phyloP scores from a whole-genome alignment of 2,888 invertebrate species.

The Melanophora roralis region DNA sequence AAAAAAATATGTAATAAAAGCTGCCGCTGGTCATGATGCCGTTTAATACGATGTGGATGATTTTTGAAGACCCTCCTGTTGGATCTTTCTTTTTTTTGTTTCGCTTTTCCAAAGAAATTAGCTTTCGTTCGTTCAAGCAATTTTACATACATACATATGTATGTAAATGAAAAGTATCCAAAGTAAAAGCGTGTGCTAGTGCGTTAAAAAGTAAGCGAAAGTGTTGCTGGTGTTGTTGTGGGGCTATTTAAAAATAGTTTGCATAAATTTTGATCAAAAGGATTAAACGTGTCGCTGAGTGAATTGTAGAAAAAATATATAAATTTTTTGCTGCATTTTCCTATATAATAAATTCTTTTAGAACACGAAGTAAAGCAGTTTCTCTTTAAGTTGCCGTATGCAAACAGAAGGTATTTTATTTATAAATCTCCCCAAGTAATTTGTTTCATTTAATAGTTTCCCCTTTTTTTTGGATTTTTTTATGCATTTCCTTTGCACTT shows the following conservation, averaged over 20 bases:
- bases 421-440: slow-evolving; percentile 33
- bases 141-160: too few species aligned
- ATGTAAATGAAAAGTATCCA: not conserved
- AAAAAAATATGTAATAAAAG: slow-evolving; percentile 10
- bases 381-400: slow-evolving; percentile 34
- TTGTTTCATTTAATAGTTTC: slow-evolving; percentile 29
- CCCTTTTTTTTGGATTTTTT: not conserved
- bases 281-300: slow-evolving; percentile 59
- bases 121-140: slow-evolving; percentile 49
- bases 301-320: slow-evolving; percentile 7
- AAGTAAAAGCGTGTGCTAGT: not conserved
- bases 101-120: slow-evolving; percentile 44
- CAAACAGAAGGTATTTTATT: slow-evolving; percentile 57
- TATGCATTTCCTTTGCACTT: slow-evolving; percentile 51
- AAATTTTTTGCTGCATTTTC: too few species aligned
- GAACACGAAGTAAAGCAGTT: too few species aligned
- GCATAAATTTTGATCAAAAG: slow-evolving; percentile 56
- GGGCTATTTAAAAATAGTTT: slow-evolving; percentile 56
- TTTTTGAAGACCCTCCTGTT: slow-evolving; percentile 56
- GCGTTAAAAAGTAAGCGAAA: not conserved
- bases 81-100: slow-evolving; percentile 43
- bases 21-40: not conserved
- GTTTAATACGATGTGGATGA: slow-evolving; percentile 28
- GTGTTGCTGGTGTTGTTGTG: slow-evolving; percentile 8
- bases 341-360: too few species aligned